Conservation (phyloP, 2,888 invertebrate genomes). For the Nebria brevicollis region DNA sequence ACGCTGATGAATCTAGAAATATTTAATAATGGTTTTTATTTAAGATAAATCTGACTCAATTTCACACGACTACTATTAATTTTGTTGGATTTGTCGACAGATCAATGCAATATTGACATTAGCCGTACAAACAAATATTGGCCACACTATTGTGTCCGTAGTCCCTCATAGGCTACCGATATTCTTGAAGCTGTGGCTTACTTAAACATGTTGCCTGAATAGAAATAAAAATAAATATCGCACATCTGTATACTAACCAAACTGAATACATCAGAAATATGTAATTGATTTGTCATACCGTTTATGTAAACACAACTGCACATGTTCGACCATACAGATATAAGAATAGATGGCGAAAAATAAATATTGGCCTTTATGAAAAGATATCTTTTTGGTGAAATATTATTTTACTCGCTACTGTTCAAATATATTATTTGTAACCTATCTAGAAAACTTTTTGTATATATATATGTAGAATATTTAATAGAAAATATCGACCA, state of each 20-base stretch:
- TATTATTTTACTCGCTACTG: not conserved
- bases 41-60: not conserved
- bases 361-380: slow-evolving; percentile 17
- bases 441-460: too few species aligned
- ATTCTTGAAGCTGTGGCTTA: slow-evolving; percentile 4
- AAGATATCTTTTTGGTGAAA: not conserved
- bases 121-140: slow-evolving; percentile 49
- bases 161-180: slow-evolving; percentile 22
- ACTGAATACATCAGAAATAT: slow-evolving; percentile 47
- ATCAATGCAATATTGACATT: slow-evolving; percentile 27
- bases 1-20: too few species aligned
- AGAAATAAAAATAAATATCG: slow-evolving; percentile 52
- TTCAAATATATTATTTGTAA: not conserved
- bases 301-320: slow-evolving; percentile 46
- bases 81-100: not conserved
- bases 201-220: slow-evolving; percentile 11
- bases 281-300: slow-evolving; percentile 56
- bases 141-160: slow-evolving; percentile 47
- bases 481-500: too few species aligned
- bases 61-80: not conserved
- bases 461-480: too few species aligned
- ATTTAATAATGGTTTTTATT: too few species aligned
- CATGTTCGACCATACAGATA: slow-evolving; percentile 15
- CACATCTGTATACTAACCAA: slow-evolving; percentile 49
- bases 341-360: slow-evolving; percentile 5